Evolutionary conservation across 2,113 vertebrate genomes (phyloP), one percentile per base, ranked within the genome.

Genomic region (Piprites chloris): DNA sequence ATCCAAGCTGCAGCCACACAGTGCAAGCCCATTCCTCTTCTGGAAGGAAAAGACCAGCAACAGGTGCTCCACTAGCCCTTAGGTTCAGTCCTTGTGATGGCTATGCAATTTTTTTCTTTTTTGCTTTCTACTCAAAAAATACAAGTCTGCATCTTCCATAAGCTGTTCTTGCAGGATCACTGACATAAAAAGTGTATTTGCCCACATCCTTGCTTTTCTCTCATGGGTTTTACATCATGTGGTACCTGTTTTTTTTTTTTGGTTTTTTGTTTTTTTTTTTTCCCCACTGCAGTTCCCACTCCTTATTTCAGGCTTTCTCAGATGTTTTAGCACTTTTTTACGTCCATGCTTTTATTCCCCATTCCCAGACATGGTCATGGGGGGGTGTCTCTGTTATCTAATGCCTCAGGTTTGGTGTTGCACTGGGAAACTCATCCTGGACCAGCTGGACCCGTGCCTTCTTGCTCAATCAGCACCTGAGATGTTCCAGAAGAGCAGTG

Each of bases 1-100:
- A 14, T 9, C 32, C 55, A 11, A 32, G 44, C 5, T 19, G 30
- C 3, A 3, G 23, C 17, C 27, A 2, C 0, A 0, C 14, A 1
- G 15, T 21, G 39, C 72, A 59, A 59, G 17, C 39, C 35, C 19
- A 1, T 50, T 85, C 21, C 37, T 74, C 27, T 44, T 17, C 50
- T 12, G 15, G 6, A 17, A 19, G 13, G 3, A 2, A 58, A 74
- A 69, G 12, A 23, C 11, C 27, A 12, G 23, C 3, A 20, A 6
- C 24, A 13, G 2, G 32, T 19, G 19, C 63, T 33, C 61, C 3
- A 1, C 33, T 49, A 55, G 53, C 9, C 59, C 44, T 37, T 22
- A 49, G 77, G 14, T 28, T 65, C 33, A 30, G 18, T 30, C 50
- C 46, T 56, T 1, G 1, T 28, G 49, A 39, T 74, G 69, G 26